Base-by-base conservation (phyloP, 2,888 invertebrate genomes). In the Fragum fragum region DNA sequence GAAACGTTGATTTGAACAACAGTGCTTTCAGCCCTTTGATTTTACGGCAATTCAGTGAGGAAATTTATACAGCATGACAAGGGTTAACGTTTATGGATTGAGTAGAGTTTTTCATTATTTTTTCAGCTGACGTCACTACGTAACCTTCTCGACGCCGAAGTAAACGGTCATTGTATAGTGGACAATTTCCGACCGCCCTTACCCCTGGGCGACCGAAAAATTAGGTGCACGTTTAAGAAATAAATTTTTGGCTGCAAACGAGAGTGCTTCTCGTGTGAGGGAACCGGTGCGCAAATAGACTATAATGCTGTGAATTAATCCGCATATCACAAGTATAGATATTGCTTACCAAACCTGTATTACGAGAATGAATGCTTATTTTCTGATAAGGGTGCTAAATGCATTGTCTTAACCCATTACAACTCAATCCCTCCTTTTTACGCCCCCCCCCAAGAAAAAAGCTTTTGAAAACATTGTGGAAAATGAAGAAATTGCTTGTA, bases 111-210 rank as follows among this genome's bases (percentile, higher is more conserved):
- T n/a, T n/a, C n/a, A n/a, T n/a, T n/a, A n/a, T n/a, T n/a, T n/a
- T 61, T 61, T 52, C 83, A 89, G 89, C 69, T 89, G 11, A 73
- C 81, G 21, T 63, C 82, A 5, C 47, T 89, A 57, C 76, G 89
- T 55, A 75, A 73, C 73, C 47, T 89, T 63, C 59, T 84, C 55
- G 76, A 84, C 78, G 81, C 79, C 6, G 81, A 69, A n/a, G 21
- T 29, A 23, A 81, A 75, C 3, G 75, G 79, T 1, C 63, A 81
- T 6, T 85, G 79, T 29, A 90, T 90, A 14, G 74, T 81, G 11
- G 81, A 87, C 55, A 90, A 90, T 74, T 90, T 81, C 73, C 42
- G 90, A 59, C 88, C 90, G 21, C 89, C 89, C 1, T 73, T 88
- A 1, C 86, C 87, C 5, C 76, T 90, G 3, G 90, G 90, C 0